These are phyloP conservation scores for roundworm (Caenorhabditis elegans) DNA, from an alignment of 1,140 invertebrate species.

Conservation along the genomic window WBcel235 BX284605.5:9100501-9101000, in stretches of 20 bases:
- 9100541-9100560: not conserved
- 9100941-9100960: not conserved
- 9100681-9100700: too few relatives aligned
- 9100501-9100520: slow-evolving; percentile 23
- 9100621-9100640: too few relatives aligned
- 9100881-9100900: too few relatives aligned
- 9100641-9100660: too few relatives aligned
- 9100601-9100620: not conserved
- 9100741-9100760: not conserved
- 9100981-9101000: not conserved
- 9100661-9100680: too few relatives aligned
- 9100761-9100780: slow-evolving; percentile 17
- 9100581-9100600: slow-evolving; percentile 18
- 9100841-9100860: not conserved
- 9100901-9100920: not conserved
- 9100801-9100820: slow-evolving; percentile 10
- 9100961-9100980: slow-evolving; percentile 10
- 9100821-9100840: slow-evolving; percentile 1
- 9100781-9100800: slow-evolving; percentile 15
- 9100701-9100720: not conserved
- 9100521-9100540: not conserved
- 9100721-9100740: slow-evolving; percentile 8
- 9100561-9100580: slow-evolving; percentile 8
- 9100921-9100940: not conserved
- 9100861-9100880: not conserved